Evolutionary conservation across 1,140 invertebrate genomes (phyloP).

Genomic region (Psilanteris sp.): DNA sequence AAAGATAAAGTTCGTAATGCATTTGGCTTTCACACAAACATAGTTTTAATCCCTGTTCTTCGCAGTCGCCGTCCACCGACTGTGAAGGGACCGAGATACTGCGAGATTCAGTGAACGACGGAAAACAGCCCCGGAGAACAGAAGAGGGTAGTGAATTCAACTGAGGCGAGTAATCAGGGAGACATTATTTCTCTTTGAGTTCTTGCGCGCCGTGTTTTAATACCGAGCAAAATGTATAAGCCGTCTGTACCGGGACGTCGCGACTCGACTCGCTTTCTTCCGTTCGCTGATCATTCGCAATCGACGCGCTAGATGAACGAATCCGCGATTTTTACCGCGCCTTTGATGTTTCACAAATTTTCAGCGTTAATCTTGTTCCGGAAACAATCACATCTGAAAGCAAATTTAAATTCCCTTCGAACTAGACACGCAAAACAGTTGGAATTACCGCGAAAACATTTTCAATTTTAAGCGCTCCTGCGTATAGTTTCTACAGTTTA

Average conservation of each 20-base stretch:
- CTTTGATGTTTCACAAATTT: slow-evolving; percentile 28
- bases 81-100: slow-evolving; percentile 49
- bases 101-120: slow-evolving; percentile 29
- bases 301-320: slow-evolving; percentile 64
- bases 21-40: slow-evolving; percentile 80
- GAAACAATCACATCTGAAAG: not conserved
- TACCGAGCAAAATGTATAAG: slow-evolving; percentile 75
- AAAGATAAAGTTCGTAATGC: slow-evolving; percentile 80
- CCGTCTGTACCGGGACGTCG: slow-evolving; percentile 66
- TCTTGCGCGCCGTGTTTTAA: slow-evolving; percentile 73
- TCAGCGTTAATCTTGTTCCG: not conserved
- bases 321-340: slow-evolving; percentile 50
- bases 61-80: slow-evolving; percentile 53
- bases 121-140: slow-evolving; percentile 43
- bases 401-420: too few species aligned
- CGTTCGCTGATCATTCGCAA: slow-evolving; percentile 67
- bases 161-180: slow-evolving; percentile 79
- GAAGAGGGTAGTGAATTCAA: slow-evolving; percentile 72
- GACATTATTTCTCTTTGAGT: slow-evolving; percentile 81
- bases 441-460: too few species aligned
- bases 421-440: too few species aligned
- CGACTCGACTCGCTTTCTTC: slow-evolving; percentile 47
- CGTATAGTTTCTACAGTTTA: too few species aligned
- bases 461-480: too few species aligned
- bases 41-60: slow-evolving; percentile 79